These are phyloP conservation scores for Ommatoiulus sabulosus DNA, from an alignment of 2,888 invertebrate species.

Conservation along the genomic window DNA sequence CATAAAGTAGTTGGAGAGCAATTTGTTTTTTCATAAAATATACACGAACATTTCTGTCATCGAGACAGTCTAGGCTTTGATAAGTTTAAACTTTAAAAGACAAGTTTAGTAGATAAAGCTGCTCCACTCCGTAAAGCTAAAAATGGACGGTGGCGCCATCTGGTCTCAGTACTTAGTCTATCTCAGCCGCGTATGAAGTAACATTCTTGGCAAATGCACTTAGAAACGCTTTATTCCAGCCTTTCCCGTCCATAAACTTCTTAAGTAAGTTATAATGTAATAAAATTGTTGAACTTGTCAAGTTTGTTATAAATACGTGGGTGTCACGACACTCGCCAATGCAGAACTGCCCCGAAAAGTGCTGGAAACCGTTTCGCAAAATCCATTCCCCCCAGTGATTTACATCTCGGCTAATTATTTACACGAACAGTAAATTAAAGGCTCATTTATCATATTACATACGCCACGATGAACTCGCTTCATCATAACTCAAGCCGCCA, in stretches of 20 bases:
- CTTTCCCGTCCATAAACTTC: not conserved
- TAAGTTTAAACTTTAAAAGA: no score
- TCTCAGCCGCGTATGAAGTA: no score
- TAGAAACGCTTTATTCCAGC: not conserved
- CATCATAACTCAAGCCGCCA: slow-evolving; percentile 27
- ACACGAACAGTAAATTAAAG: slow-evolving; percentile 34
- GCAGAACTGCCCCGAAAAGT: not conserved
- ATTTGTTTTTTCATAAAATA: no score
- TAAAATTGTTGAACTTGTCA: slow-evolving; percentile 34
- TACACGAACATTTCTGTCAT: no score
- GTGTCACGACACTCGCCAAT: not conserved
- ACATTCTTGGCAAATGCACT: not conserved
- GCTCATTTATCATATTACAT: slow-evolving; percentile 26
- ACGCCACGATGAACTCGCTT: not conserved
- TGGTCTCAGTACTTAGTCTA: no score
- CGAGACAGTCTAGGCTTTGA: no score
- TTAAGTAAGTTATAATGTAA: slow-evolving; percentile 34
- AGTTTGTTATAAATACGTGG: slow-evolving; percentile 1
- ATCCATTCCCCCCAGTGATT: slow-evolving; percentile 34
- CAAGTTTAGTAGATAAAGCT: no score
- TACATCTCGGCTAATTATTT: slow-evolving; percentile 34
- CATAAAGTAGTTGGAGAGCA: no score
- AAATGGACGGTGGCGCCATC: no score
- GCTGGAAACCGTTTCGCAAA: not conserved
- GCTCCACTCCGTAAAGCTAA: no score